phyloP scores from a whole-genome alignment of 1,140 invertebrate genomes.

The Brachionus asplanchnoidis region DNA sequence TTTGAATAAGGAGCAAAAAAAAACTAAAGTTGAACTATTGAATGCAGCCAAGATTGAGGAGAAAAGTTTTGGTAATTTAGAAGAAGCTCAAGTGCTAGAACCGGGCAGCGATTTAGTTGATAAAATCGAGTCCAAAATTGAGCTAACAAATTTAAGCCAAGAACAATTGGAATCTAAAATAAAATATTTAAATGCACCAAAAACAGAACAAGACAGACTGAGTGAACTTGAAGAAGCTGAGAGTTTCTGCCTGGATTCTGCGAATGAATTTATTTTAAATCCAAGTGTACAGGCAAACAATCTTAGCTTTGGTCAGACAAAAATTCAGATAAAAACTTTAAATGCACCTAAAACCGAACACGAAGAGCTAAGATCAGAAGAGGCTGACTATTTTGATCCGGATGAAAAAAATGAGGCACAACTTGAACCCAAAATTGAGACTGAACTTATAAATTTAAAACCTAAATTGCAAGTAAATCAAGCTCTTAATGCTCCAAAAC shows the following conservation, averaged over 20 bases:
- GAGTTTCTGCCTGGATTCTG: not conserved
- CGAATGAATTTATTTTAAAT: not conserved
- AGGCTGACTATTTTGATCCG: not conserved
- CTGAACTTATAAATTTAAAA: not conserved
- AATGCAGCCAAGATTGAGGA: not conserved
- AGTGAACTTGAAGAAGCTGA: not conserved
- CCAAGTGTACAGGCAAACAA: not conserved
- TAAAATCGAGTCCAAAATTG: too few relatives aligned
- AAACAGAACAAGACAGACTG: not conserved
- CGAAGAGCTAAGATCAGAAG: not conserved
- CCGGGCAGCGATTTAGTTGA: too few relatives aligned
- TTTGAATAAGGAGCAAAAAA: not conserved
- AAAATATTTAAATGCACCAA: not conserved
- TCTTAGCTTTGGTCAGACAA: not conserved
- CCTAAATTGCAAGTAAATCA: not conserved
- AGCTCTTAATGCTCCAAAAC: not conserved
- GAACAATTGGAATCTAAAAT: not conserved
- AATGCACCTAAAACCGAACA: not conserved
- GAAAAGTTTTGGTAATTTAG: not conserved
- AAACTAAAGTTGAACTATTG: not conserved
- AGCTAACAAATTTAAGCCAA: not conserved
- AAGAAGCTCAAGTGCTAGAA: too few relatives aligned
- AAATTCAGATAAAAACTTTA: not conserved
- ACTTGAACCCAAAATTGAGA: not conserved
- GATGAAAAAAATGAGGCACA: not conserved